Conservation (phyloP, 2,888 invertebrate species). For the Parnassius orleans region DNA sequence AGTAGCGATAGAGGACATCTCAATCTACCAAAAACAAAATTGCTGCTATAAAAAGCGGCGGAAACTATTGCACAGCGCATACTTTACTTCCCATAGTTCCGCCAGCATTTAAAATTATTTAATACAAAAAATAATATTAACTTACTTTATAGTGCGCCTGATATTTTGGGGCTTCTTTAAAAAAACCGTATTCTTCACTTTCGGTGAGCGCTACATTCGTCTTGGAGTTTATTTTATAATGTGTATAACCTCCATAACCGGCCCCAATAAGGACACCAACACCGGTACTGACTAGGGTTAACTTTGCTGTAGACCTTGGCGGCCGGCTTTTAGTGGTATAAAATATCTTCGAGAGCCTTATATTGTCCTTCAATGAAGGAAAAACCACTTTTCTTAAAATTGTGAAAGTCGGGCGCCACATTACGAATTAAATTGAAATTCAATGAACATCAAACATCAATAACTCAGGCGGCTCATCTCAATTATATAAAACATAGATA, state of each 20-base stretch:
- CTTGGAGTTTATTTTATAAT: constrained; percentile 69
- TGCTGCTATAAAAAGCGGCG: too few species aligned
- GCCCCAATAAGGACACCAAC: constrained; percentile 81
- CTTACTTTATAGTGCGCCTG: constrained; percentile 75
- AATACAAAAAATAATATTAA: neutral
- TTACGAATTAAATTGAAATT: constrained; percentile 32
- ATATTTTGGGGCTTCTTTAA: constrained; percentile 73
- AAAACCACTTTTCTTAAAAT: constrained; percentile 56
- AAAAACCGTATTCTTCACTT: constrained; percentile 66
- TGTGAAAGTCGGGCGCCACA: constrained; percentile 67
- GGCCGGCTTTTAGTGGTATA: constrained; percentile 63
- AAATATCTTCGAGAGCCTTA: constrained; percentile 46
- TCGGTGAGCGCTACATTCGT: constrained; percentile 45
- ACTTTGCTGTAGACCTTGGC: constrained; percentile 66
- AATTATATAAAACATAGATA: too few species aligned
- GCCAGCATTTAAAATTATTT: too few species aligned
- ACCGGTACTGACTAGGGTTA: constrained; percentile 80
- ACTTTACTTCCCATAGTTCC: too few species aligned
- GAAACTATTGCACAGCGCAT: too few species aligned
- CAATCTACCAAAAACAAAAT: too few species aligned
- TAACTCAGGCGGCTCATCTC: too few species aligned
- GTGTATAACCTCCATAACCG: constrained; percentile 77
- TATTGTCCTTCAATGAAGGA: constrained; percentile 56
- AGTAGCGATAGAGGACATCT: too few species aligned
- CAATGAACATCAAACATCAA: too few species aligned